Percentiles rank a stretch among this genome's conserved stretches.
These are phyloP conservation scores for Xanthostigma xanthostigma DNA, from an alignment of 2,888 invertebrate species.

Conservation along the genomic window DNA sequence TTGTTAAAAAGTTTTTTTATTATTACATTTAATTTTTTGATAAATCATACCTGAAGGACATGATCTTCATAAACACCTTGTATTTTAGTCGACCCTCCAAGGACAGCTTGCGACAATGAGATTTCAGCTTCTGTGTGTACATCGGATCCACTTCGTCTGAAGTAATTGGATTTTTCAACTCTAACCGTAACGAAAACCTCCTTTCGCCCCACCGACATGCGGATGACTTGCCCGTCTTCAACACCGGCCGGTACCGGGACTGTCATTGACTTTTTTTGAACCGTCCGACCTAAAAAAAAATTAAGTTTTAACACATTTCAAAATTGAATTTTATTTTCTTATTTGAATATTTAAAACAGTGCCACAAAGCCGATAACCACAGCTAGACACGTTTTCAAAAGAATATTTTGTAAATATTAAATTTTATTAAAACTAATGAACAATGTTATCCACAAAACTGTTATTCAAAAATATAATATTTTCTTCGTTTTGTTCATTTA, in stretches of 20 bases:
- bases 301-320: slow-evolving; percentile 4
- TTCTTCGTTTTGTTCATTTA: no score
- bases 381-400: slow-evolving; percentile 3
- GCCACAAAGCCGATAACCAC: slow-evolving; percentile 2
- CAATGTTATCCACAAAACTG: no score
- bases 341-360: neutral
- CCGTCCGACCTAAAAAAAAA: slow-evolving; percentile 31
- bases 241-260: slow-evolving; percentile 94
- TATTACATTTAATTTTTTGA: neutral
- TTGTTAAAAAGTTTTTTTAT: no score
- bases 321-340: neutral
- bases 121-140: slow-evolving; percentile 89
- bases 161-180: slow-evolving; percentile 78
- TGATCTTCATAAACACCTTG: slow-evolving; percentile 95
- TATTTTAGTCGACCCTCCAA: slow-evolving; percentile 85
- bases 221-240: slow-evolving; percentile 92
- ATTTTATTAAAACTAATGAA: no score
- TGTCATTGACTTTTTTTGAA: slow-evolving; percentile 75
- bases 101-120: slow-evolving; percentile 77
- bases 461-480: no score
- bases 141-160: slow-evolving; percentile 85
- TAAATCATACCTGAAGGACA: slow-evolving; percentile 54
- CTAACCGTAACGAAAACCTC: slow-evolving; percentile 91
- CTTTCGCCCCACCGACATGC: slow-evolving; percentile 81
- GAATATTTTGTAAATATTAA: neutral